Evolutionary conservation across 2,113 vertebrate species (phyloP), one percentile per base, ranked within the genome.

Genomic region (Zingel zingel): DNA sequence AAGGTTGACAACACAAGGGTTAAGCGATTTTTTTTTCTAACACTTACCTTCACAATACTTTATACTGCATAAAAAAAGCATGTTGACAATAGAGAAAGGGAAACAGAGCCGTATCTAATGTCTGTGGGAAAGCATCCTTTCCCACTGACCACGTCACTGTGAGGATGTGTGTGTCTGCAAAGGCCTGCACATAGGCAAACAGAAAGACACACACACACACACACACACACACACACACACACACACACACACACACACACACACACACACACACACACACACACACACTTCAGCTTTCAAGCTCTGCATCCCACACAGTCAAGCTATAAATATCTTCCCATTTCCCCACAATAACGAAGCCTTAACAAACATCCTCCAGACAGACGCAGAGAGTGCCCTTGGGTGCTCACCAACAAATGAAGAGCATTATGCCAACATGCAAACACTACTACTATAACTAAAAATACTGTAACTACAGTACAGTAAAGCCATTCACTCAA

Each of bases 71-170:
- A 12, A 54, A 27, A 45, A 45, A 36, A 63, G 27, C 8, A 6
- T 25, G n/a, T 58, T 51, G n/a, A 3, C 11, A 27, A 45, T 1
- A 43, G 16, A 66, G 13, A 57, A 62, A 30, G 7, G 63, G 47
- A 65, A 71, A 57, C 12, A 56, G 10, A 56, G 65, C 2, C 19
- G 1, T 58, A 48, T 80, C 56, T 63, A 30, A 56, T 43, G 64
- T 53, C 33, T 83, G 71, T 84, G 81, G 85, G 91, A 93, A 90
- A 71, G 54, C 21, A 74, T 58, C 58, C 66, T 84, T 93, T 94
- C 93, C 90, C 93, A 94, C 88, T 86, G 65, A 48, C 75, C 58
- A 43, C 48, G 83, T 66, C n/a, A 63, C 33, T 65, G 43, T 33
- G n/a, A 65, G 19, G 39, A 56, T 74, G 21, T 51, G 50, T 84